A percentile compares a stretch with the other conserved stretches of the same genome.
Evolutionary conservation across 1,140 invertebrate species (phyloP).

Genomic region (Pinna nobilis): DNA sequence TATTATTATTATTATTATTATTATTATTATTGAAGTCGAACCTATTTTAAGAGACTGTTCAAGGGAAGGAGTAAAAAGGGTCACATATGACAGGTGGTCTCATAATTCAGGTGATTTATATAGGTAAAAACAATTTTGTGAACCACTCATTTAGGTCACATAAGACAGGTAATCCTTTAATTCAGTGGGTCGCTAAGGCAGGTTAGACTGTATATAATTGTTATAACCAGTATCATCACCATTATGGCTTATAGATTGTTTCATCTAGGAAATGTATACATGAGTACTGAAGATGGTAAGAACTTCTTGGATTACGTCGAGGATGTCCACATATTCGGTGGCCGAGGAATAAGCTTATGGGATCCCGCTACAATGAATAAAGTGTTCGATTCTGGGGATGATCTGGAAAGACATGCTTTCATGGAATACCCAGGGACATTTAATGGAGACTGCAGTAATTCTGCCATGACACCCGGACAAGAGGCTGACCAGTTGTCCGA

Average conservation of each 20-base stretch:
- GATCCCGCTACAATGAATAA: slow-evolving; percentile 14
- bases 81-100: too few relatives aligned
- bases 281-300: slow-evolving; percentile 6
- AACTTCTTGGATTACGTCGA: slow-evolving; percentile 1
- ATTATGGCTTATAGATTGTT: too few relatives aligned
- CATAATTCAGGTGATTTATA: too few relatives aligned
- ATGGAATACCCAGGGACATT: slow-evolving; percentile 5
- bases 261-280: slow-evolving; percentile 13
- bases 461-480: neutral
- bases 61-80: too few relatives aligned
- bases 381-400: slow-evolving; percentile 31
- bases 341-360: slow-evolving; percentile 24
- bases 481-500: slow-evolving; percentile 20
- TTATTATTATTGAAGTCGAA: too few relatives aligned
- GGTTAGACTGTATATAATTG: too few relatives aligned
- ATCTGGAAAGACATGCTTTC: slow-evolving; percentile 4
- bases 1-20: too few relatives aligned
- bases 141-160: neutral
- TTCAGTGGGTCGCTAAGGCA: neutral
- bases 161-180: neutral
- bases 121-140: neutral
- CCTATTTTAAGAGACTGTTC: too few relatives aligned
- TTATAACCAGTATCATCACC: too few relatives aligned
- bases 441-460: slow-evolving; percentile 27
- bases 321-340: slow-evolving; percentile 17